A percentile compares a stretch with the other conserved stretches of the same genome.
These are phyloP conservation scores for Orthonychiurus folsomi DNA, from an alignment of 2,888 invertebrate species.

Conservation along the genomic window DNA sequence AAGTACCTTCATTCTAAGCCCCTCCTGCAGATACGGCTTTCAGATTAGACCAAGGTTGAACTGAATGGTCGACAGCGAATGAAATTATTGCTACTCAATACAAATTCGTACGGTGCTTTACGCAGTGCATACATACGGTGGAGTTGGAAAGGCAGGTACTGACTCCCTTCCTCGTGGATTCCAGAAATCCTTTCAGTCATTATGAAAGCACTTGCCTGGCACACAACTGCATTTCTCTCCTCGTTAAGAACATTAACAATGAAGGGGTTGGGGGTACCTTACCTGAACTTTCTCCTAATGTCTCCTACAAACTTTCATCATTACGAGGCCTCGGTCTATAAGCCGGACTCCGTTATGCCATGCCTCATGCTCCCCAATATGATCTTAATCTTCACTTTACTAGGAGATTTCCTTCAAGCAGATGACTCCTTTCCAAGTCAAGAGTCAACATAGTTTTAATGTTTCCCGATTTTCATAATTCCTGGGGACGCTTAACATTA, in stretches of 20 bases:
- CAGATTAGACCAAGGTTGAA: too few relatives aligned
- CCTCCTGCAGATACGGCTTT: too few relatives aligned
- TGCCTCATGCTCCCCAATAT: neutral
- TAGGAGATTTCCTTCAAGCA: neutral
- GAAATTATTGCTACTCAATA: too few relatives aligned
- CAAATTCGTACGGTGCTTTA: too few relatives aligned
- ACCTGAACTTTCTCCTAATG: neutral
- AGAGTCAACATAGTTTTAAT: slow-evolving; percentile 1
- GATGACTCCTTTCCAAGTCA: neutral
- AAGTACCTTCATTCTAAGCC: too few relatives aligned
- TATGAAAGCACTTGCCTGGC: neutral
- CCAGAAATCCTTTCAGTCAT: neutral
- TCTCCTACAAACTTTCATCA: neutral
- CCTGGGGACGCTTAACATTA: neutral
- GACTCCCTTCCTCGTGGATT: slow-evolving; percentile 1
- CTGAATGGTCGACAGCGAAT: too few relatives aligned
- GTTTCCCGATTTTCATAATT: neutral
- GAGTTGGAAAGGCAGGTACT: too few relatives aligned
- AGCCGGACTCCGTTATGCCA: neutral
- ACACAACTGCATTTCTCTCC: neutral
- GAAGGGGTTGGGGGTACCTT: neutral
- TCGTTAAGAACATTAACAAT: slow-evolving; percentile 1
- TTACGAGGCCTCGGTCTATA: neutral
- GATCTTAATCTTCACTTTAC: neutral
- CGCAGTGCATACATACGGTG: too few relatives aligned